Evolutionary conservation across 2,113 vertebrate species (phyloP).

Genomic region (Seriola rivoliana): DNA sequence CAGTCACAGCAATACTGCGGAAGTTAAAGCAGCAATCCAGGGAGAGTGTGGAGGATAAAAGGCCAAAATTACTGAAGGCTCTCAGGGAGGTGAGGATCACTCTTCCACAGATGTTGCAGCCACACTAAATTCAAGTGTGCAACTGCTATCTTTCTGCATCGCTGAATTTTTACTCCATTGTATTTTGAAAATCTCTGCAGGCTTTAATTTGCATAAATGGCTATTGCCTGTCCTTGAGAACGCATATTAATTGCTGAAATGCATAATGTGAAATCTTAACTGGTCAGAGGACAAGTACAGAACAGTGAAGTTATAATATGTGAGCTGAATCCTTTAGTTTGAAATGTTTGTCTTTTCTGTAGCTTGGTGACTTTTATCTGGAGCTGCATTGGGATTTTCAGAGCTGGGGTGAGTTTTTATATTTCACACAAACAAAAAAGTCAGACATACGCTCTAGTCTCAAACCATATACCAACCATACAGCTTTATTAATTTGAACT

Average conservation of each 20-base stretch:
- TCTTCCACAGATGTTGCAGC: not conserved
- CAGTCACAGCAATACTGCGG: constrained; percentile 95
- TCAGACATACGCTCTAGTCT: not conserved
- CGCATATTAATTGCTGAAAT: constrained; percentile 1
- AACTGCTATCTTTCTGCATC: not conserved
- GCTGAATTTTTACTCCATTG: not conserved
- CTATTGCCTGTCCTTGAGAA: not conserved
- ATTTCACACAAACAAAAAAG: not conserved
- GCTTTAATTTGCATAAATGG: constrained; percentile 28
- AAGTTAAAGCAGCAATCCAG: constrained; percentile 98
- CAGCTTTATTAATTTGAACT: not conserved
- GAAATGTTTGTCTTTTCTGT: constrained; percentile 56
- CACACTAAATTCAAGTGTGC: not conserved
- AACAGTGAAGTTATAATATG: not conserved
- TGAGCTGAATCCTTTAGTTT: not conserved
- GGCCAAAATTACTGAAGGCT: constrained; percentile 95
- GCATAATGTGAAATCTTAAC: constrained; percentile 1
- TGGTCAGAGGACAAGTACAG: no score
- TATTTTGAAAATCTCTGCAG: constrained; percentile 7
- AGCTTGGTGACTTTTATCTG: constrained; percentile 98
- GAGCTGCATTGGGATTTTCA: constrained; percentile 99
- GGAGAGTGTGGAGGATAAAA: constrained; percentile 97
- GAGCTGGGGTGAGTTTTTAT: constrained; percentile 94
- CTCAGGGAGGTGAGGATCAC: constrained; percentile 90
- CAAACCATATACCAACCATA: not conserved